A percentile compares a stretch with the other conserved stretches of the same genome.
Conservation (phyloP, 1,140 invertebrate genomes). For the Himalopsyche phryganea region DNA sequence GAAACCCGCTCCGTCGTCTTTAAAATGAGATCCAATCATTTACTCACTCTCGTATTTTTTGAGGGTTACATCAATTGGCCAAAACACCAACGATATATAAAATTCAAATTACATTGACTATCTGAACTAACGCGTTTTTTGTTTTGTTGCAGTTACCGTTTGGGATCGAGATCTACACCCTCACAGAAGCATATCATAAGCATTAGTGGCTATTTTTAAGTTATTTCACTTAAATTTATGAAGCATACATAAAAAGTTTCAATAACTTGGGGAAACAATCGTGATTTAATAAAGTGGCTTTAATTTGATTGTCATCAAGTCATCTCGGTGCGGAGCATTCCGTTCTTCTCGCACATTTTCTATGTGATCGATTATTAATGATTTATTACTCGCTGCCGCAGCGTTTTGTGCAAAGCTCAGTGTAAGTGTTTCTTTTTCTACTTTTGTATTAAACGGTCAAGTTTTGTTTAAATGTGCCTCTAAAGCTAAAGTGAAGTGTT, state of each 20-base stretch:
- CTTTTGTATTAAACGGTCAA: conserved; percentile 16
- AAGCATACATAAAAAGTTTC: conserved; percentile 20
- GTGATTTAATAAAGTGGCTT: conserved; percentile 33
- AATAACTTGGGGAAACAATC: conserved; percentile 30
- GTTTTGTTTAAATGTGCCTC: not conserved
- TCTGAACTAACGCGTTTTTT: conserved; percentile 12
- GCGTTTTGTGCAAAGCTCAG: conserved; percentile 14
- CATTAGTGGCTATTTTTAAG: conserved; percentile 33
- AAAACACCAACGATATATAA: too few species aligned
- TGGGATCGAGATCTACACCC: conserved; percentile 29
- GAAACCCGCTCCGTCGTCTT: too few species aligned
- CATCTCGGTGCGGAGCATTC: not conserved
- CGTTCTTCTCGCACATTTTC: not conserved
- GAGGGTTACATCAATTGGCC: too few species aligned
- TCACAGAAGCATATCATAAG: conserved; percentile 33
- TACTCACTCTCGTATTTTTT: too few species aligned
- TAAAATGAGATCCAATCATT: too few species aligned
- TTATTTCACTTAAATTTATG: conserved; percentile 26
- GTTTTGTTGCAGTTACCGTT: conserved; percentile 33
- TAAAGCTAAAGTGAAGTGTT: not conserved
- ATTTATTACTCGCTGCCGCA: not conserved
- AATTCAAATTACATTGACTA: too few species aligned
- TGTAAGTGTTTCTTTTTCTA: conserved; percentile 24
- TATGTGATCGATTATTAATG: conserved; percentile 1
- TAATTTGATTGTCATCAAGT: conserved; percentile 14